These are phyloP conservation scores for Eupithecia subumbrata DNA, from an alignment of 2,888 invertebrate species.

Conservation along the genomic window DNA sequence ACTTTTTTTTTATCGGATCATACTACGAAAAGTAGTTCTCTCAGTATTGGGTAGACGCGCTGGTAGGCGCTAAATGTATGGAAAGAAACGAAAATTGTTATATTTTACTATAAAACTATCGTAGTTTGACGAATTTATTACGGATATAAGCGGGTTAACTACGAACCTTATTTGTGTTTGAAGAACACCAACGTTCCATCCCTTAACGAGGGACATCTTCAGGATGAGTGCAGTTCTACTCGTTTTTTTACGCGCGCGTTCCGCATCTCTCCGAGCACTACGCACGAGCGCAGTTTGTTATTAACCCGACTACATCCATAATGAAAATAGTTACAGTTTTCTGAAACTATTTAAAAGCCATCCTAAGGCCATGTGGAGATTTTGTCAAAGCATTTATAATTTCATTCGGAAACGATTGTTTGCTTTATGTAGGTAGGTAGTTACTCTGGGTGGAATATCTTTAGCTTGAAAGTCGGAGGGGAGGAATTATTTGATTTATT, in stretches of 20 bases:
- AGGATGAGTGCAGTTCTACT: too few species aligned
- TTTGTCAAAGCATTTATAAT: neutral
- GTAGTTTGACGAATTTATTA: too few species aligned
- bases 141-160: too few species aligned
- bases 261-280: too few species aligned
- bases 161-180: too few species aligned
- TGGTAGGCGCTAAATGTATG: neutral
- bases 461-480: constrained; percentile 35
- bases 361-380: neutral
- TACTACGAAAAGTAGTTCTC: neutral
- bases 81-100: neutral
- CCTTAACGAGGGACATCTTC: too few species aligned
- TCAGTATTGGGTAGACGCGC: neutral
- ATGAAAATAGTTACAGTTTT: neutral
- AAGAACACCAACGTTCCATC: too few species aligned
- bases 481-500: constrained; percentile 66
- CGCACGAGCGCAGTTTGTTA: too few species aligned
- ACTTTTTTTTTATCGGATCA: too few species aligned
- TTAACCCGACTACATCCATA: too few species aligned
- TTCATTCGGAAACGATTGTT: constrained; percentile 24
- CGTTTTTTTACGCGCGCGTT: too few species aligned
- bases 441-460: constrained; percentile 31
- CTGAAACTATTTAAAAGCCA: neutral
- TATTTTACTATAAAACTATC: neutral
- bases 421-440: neutral